Evolutionary conservation across 2,888 invertebrate species (phyloP).

Genomic region (Pilophorus perplexus): DNA sequence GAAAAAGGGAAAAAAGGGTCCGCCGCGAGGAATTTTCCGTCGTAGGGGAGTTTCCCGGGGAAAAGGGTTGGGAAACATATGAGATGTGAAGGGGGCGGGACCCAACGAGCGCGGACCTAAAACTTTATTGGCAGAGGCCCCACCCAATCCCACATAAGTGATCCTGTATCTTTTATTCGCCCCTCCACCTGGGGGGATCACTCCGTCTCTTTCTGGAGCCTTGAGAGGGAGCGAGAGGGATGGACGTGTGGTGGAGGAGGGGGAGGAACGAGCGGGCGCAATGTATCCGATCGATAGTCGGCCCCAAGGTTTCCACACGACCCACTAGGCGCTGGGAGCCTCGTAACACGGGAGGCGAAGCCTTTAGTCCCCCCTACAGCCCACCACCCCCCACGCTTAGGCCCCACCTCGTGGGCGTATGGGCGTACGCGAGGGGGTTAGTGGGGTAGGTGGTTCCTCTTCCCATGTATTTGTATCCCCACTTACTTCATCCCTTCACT

Average conservation of each 20-base stretch:
- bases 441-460: too few species aligned
- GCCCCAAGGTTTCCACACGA: slow-evolving; percentile 22
- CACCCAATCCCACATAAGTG: slow-evolving; percentile 44
- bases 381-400: background rate
- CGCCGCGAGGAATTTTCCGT: background rate
- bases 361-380: background rate
- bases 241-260: background rate
- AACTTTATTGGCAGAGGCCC: slow-evolving; percentile 40
- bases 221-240: background rate
- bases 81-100: slow-evolving; percentile 19
- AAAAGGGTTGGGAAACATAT: slow-evolving; percentile 36
- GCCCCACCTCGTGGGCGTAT: slow-evolving; percentile 32
- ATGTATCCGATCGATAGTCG: slow-evolving; percentile 34
- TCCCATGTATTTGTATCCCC: slow-evolving; percentile 32
- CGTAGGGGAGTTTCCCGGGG: slow-evolving; percentile 13
- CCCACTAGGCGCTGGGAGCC: slow-evolving; percentile 15
- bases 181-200: slow-evolving; percentile 38
- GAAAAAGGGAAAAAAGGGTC: slow-evolving; percentile 8
- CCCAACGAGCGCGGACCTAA: slow-evolving; percentile 24
- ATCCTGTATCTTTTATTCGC: slow-evolving; percentile 46
- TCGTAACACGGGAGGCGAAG: slow-evolving; percentile 11
- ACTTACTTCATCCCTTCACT: slow-evolving; percentile 15
- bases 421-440: slow-evolving; percentile 16
- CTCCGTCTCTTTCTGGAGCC: too few species aligned
- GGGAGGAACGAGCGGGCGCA: slow-evolving; percentile 32